These are phyloP conservation scores for Eulimnadia texana DNA, from an alignment of 1,140 invertebrate species.

Conservation along the genomic window DNA sequence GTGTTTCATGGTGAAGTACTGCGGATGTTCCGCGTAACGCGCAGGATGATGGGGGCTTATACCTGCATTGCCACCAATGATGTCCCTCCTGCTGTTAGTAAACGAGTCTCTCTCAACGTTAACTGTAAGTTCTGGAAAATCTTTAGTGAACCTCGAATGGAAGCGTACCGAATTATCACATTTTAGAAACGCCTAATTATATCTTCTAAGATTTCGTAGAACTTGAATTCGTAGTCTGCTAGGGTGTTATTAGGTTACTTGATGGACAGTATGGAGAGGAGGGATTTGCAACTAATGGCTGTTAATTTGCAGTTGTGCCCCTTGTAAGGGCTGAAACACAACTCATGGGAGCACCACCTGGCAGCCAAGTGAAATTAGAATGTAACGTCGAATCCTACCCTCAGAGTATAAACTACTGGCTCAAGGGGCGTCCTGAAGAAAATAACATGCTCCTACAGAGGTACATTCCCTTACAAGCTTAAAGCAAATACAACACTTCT, in stretches of 20 bases:
- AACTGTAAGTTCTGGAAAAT: constrained; percentile 82
- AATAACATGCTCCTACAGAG: constrained; percentile 51
- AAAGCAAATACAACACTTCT: background rate
- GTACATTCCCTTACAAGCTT: constrained; percentile 33
- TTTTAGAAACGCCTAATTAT: too few relatives aligned
- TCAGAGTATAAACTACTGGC: constrained; percentile 69
- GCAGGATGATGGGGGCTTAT: constrained; percentile 72
- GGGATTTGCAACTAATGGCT: background rate
- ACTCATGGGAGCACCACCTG: constrained; percentile 59
- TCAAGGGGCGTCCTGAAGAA: constrained; percentile 51
- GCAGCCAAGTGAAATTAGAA: constrained; percentile 60
- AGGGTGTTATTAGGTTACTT: background rate
- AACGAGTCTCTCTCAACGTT: constrained; percentile 65
- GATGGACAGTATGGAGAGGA: too few relatives aligned
- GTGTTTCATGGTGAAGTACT: constrained; percentile 55
- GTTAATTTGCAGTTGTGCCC: constrained; percentile 46
- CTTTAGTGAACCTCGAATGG: too few relatives aligned
- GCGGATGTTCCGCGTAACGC: constrained; percentile 55
- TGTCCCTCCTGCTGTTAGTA: constrained; percentile 74
- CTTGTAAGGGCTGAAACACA: constrained; percentile 67
- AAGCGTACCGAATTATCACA: too few relatives aligned
- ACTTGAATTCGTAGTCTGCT: background rate
- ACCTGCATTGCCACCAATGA: constrained; percentile 78
- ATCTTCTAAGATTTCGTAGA: background rate
- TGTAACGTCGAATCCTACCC: constrained; percentile 69